Conservation (phyloP, 2,113 vertebrate genomes). For the Pangasianodon hypophthalmus region DNA sequence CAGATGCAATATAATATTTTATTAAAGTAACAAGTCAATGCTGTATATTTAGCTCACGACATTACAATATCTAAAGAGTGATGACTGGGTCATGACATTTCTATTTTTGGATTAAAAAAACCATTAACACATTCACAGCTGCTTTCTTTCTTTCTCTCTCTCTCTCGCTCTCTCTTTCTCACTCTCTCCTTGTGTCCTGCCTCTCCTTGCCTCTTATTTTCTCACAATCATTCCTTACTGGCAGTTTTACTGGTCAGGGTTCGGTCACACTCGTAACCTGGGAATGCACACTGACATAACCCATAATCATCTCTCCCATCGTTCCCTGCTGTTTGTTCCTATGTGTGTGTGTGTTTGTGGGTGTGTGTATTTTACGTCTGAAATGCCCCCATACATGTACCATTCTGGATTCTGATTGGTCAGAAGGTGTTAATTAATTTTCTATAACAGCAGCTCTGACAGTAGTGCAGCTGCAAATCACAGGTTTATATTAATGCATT, state of each 20-base stretch:
- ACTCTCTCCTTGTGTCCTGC: neutral
- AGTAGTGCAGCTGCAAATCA: no score
- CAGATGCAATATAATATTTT: neutral
- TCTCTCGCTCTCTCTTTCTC: neutral
- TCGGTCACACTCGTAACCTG: neutral
- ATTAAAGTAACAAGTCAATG: neutral
- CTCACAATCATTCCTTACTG: neutral
- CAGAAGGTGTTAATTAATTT: no score
- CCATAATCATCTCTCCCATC: neutral
- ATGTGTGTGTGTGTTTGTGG: no score
- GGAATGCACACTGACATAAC: slow-evolving; percentile 7
- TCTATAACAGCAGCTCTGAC: no score
- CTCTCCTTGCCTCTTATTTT: no score
- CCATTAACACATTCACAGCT: neutral
- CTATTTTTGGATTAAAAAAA: neutral
- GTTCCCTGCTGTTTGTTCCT: neutral
- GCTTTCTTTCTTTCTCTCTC: neutral
- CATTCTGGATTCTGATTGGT: no score
- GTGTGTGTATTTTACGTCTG: no score
- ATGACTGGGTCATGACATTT: neutral
- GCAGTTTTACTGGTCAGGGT: neutral
- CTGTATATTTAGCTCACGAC: neutral
- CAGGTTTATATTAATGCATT: neutral
- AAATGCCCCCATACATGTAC: no score
- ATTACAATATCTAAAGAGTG: neutral